Percentiles rank a stretch among this genome's conserved stretches.
Conservation (phyloP, 2,888 invertebrate species). For the Chaetoderma sp. region DNA sequence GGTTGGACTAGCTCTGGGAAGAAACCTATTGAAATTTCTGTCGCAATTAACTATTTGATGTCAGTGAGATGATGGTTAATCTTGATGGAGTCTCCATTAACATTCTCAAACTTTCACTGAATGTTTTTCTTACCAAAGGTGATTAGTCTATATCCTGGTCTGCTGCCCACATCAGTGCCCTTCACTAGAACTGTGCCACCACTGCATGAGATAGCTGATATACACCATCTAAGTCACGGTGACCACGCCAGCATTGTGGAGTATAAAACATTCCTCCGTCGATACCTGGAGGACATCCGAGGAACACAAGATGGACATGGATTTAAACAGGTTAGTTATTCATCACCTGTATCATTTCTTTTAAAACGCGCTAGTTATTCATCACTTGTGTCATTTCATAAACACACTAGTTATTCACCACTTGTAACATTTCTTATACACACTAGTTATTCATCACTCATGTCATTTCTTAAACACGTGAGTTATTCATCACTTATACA, state of each 20-base stretch:
- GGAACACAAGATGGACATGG: slow-evolving; percentile 54
- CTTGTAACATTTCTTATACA: slow-evolving; percentile 3
- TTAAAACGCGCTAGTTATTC: not conserved
- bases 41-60: no score
- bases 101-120: no score
- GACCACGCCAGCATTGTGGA: slow-evolving; percentile 55
- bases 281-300: slow-evolving; percentile 66
- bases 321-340: slow-evolving; percentile 55
- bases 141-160: slow-evolving; percentile 70
- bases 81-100: no score
- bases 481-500: no score
- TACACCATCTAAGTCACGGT: slow-evolving; percentile 67
- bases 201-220: slow-evolving; percentile 71
- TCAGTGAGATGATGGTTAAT: no score
- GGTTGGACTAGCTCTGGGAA: no score
- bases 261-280: slow-evolving; percentile 68
- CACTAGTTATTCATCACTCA: no score
- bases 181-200: slow-evolving; percentile 70
- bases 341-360: not conserved
- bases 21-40: no score
- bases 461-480: no score
- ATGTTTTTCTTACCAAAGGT: slow-evolving; percentile 60
- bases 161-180: slow-evolving; percentile 67
- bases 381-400: not conserved
- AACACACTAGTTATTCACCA: not conserved